phyloP scores from a whole-genome alignment of 2,888 invertebrate genomes.

The Brachylomia viminalis region DNA sequence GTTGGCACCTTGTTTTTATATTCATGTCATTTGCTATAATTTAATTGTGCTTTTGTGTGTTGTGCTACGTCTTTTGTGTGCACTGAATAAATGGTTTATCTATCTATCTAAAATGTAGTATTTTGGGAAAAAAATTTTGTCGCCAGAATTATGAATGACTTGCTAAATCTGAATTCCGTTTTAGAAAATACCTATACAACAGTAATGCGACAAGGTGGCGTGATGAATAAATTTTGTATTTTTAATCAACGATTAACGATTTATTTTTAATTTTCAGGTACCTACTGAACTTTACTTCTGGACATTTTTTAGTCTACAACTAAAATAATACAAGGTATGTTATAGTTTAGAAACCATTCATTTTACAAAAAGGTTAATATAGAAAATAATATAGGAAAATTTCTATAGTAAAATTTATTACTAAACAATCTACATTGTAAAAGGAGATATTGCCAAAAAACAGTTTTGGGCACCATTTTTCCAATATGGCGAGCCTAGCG shows the following conservation, averaged over 20 bases:
- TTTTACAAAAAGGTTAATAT: neutral
- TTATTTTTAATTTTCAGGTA: conserved; percentile 27
- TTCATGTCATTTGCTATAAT: too few relatives aligned
- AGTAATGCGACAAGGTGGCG: neutral
- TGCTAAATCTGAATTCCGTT: neutral
- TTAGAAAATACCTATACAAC: neutral
- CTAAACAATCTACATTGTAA: neutral
- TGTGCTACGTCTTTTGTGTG: too few relatives aligned
- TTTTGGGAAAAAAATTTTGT: neutral
- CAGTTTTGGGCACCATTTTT: neutral
- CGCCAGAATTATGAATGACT: neutral
- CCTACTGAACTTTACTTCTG: neutral
- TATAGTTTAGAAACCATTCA: neutral
- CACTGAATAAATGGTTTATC: too few relatives aligned
- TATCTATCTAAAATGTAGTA: too few relatives aligned
- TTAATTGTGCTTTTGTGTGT: too few relatives aligned
- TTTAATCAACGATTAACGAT: neutral
- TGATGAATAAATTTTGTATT: neutral
- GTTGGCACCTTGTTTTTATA: too few relatives aligned
- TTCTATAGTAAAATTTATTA: neutral
- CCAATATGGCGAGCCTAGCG: too few relatives aligned
- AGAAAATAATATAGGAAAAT: neutral
- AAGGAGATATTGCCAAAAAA: neutral
- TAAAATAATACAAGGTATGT: conserved; percentile 2
- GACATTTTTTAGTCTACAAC: neutral